A percentile compares a stretch with the other conserved stretches of the same genome.
These are phyloP conservation scores for Hypomecis punctinalis DNA, from an alignment of 2,888 invertebrate species.

Conservation along the genomic window DNA sequence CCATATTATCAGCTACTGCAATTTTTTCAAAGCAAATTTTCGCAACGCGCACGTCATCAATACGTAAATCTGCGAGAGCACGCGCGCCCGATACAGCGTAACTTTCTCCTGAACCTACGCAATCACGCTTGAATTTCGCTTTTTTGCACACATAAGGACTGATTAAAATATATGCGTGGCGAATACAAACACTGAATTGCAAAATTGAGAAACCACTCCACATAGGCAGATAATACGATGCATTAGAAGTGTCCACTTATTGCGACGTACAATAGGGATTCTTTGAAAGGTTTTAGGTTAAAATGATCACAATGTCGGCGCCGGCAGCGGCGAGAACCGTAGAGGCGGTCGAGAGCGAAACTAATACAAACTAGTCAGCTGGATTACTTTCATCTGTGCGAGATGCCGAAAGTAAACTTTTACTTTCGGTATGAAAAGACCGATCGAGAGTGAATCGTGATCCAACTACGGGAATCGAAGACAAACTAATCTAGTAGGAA, in stretches of 20 bases:
- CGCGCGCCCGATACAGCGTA: conserved; percentile 58
- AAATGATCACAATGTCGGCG: conserved; percentile 41
- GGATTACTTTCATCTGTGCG: conserved; percentile 78
- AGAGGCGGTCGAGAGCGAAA: conserved; percentile 73
- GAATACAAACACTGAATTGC: conserved; percentile 30
- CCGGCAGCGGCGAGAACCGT: conserved; percentile 43
- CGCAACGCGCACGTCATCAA: conserved; percentile 64
- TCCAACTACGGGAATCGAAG: conserved; percentile 21
- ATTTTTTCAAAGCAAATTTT: conserved; percentile 59
- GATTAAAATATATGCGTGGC: conserved; percentile 30
- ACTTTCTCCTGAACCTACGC: conserved; percentile 71
- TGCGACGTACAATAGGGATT: conserved; percentile 21
- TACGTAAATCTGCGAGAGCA: conserved; percentile 61
- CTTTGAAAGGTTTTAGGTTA: conserved; percentile 37
- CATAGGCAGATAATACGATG: conserved; percentile 17
- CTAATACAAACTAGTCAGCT: conserved; percentile 71
- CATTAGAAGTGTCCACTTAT: conserved; percentile 11
- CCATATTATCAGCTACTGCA: conserved; percentile 46
- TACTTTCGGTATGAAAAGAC: conserved; percentile 74
- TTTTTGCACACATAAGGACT: conserved; percentile 60
- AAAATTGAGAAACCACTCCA: conserved; percentile 27
- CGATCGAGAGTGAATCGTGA: conserved; percentile 31
- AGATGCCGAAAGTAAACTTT: conserved; percentile 80
- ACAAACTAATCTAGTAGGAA: conserved; percentile 22
- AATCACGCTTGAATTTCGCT: conserved; percentile 69